Conservation (phyloP, 2,113 vertebrate species). For the Corydoras sp. region DNA sequence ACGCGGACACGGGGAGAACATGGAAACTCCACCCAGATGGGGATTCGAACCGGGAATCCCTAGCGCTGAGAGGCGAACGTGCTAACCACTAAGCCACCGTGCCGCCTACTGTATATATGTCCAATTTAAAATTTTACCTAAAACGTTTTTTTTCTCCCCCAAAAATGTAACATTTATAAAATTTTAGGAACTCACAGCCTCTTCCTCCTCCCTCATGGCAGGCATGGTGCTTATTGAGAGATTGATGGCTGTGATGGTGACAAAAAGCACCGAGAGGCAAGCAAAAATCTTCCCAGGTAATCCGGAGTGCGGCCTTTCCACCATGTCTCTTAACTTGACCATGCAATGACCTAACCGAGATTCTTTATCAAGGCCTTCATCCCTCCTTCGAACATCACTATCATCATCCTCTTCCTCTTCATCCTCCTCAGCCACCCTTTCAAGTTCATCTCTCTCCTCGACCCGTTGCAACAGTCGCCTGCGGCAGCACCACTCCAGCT, state of each 20-base stretch:
- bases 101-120: too few relatives aligned
- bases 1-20: too few relatives aligned
- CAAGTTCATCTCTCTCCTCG: conserved; percentile 87
- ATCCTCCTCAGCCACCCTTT: conserved; percentile 76
- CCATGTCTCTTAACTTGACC: conserved; percentile 89
- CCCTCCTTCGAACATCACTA: conserved; percentile 61
- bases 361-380: conserved; percentile 54
- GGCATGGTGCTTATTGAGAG: conserved; percentile 98
- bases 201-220: conserved; percentile 88
- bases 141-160: too few relatives aligned
- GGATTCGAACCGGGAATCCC: too few relatives aligned
- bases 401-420: conserved; percentile 60
- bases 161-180: too few relatives aligned
- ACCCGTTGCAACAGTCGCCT: conserved; percentile 86
- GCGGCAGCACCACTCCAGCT: conserved; percentile 90
- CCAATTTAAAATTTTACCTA: too few relatives aligned
- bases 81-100: too few relatives aligned
- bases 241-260: conserved; percentile 94
- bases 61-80: too few relatives aligned
- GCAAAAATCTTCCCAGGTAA: conserved; percentile 96
- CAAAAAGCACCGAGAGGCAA: conserved; percentile 92
- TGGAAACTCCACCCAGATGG: too few relatives aligned
- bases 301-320: conserved; percentile 93
- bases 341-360: conserved; percentile 76
- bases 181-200: conserved; percentile 73